Evolutionary conservation across 2,888 invertebrate species (phyloP).

Genomic region (Ditula angustiorana): DNA sequence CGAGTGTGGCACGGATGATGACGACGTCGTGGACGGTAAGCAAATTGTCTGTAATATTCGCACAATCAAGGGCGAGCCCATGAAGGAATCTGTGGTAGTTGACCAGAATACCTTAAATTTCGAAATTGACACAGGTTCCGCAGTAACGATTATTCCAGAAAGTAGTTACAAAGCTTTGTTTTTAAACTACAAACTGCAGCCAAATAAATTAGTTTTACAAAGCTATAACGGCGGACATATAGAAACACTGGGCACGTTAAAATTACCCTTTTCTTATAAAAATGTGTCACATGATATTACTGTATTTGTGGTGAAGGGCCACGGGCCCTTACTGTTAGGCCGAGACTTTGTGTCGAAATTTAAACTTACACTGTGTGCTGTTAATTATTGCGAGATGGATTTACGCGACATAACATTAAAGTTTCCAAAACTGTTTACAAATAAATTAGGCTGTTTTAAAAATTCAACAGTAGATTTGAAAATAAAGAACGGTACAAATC

Average conservation of each 20-base stretch:
- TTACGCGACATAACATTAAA: not conserved
- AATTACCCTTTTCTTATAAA: not conserved
- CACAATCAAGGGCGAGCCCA: not conserved
- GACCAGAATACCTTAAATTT: not conserved
- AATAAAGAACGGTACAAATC: not conserved
- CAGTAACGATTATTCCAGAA: not conserved
- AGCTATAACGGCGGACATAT: not conserved
- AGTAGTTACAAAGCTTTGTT: not conserved
- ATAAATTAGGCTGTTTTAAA: not conserved
- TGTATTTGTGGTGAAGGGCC: not conserved
- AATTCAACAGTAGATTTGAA: not conserved
- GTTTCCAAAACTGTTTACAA: not conserved
- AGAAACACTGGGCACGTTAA: slow-evolving; percentile 7
- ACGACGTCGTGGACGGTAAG: not conserved
- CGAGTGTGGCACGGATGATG: not conserved
- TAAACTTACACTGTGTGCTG: not conserved
- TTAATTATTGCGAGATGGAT: not conserved
- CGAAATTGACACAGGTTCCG: not conserved
- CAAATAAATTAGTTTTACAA: not conserved
- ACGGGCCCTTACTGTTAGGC: not conserved
- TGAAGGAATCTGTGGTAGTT: slow-evolving; percentile 7
- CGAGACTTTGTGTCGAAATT: not conserved
- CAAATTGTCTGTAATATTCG: slow-evolving; percentile 2
- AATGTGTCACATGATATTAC: not conserved
- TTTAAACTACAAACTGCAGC: not conserved